phyloP scores from a whole-genome alignment of 2,113 vertebrate genomes.

The Pachycephala philippinensis region DNA sequence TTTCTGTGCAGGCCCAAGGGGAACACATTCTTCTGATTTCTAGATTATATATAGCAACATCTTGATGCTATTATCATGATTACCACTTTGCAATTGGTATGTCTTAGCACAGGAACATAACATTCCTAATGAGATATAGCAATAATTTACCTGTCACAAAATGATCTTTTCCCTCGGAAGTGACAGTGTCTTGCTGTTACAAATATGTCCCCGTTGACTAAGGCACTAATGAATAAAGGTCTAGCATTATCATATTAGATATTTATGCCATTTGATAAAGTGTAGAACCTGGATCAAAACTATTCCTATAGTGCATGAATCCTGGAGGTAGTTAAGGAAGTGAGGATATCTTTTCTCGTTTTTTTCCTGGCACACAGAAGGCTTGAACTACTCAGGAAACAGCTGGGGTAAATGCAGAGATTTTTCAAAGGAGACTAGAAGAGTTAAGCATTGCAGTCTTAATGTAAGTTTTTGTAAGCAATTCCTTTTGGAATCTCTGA shows the following conservation, averaged over 20 bases:
- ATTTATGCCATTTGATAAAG: not conserved
- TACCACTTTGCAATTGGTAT: slow-evolving; percentile 15
- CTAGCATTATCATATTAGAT: not conserved
- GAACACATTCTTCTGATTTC: not conserved
- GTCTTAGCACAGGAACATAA: not conserved
- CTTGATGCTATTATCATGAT: slow-evolving; percentile 5
- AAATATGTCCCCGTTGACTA: not conserved
- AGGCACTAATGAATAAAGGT: not conserved
- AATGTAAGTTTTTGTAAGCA: not conserved
- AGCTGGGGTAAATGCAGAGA: not conserved
- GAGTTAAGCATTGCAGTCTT: not conserved
- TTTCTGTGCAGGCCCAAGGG: not conserved
- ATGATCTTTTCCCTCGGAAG: not conserved
- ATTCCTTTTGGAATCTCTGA: not conserved
- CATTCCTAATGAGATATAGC: slow-evolving; percentile 19
- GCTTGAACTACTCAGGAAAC: not conserved
- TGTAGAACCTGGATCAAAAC: not conserved
- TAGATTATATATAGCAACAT: slow-evolving; percentile 32
- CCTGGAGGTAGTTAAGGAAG: not conserved
- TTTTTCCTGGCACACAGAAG: not conserved
- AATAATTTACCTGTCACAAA: slow-evolving; percentile 43
- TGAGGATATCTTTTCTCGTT: not conserved
- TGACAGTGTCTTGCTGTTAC: not conserved
- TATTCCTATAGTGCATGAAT: not conserved
- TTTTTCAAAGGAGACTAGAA: not conserved